Base-by-base conservation (phyloP, 1,140 invertebrate genomes). In the Caenorhabditis briggsae region DNA sequence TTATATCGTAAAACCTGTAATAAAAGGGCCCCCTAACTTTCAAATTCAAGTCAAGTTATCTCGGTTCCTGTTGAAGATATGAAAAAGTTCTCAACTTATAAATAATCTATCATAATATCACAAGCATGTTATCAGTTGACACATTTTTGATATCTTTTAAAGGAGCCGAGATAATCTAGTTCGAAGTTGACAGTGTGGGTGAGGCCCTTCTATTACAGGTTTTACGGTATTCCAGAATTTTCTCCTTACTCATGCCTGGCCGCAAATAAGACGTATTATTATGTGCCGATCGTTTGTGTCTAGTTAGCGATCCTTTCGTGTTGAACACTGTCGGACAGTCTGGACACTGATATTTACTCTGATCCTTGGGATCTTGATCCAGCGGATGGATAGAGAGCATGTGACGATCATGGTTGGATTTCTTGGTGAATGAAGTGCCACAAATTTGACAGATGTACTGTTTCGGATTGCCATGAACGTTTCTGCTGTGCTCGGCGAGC, bases 311-410 rank as follows among this genome's bases (percentile, higher is more conserved):
- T 41, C 64, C 84, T 16, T 43, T 18, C 7, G 20, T 85, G 14
- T 50, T 85, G 50, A 74, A 85, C 14, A 53, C 61, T 5, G 61
- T 70, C 2, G 84, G 33, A 58, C 84, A 85, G 11, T 59, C 33
- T 2, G 46, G 3, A 48, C 84, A 85, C n/a, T 74, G 46, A 78
- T 18, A 78, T 9, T 78, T n/a, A 5, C 5, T 11, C 50, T 78
- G 6, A 20, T 78, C 70, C 2, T 23, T 48, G 3, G 43, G 9
- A 43, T 78, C 70, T 23, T 78, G 43, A 53, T 70, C 33, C 16
- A 85, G 5, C 2, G 84, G 84, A 48, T 85, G 84, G 11, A 85
- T 65, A 18, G 6, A 8, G 8, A 53, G n/a, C 84, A 85, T 65
- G 50, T 85, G 84, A 20, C 84, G 61, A 33, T 46, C 48, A 14